Evolutionary conservation across 2,113 vertebrate genomes (phyloP).

Genomic region (Hippocampus zosterae): DNA sequence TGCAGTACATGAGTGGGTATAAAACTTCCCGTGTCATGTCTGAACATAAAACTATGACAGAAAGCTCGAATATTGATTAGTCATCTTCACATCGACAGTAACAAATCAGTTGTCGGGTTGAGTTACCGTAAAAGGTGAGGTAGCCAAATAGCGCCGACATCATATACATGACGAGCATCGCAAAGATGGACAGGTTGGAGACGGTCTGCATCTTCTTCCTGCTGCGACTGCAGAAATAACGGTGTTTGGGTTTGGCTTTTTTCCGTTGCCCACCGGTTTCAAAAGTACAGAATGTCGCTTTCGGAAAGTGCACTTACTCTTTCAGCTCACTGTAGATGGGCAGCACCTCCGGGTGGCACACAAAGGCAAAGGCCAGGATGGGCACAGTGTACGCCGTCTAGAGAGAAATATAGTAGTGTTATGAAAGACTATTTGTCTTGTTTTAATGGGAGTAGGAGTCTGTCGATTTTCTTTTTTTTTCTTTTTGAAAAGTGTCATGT

Average conservation of each 20-base stretch:
- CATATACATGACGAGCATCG: conserved; percentile 95
- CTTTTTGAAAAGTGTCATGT: too few relatives aligned
- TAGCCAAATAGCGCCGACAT: conserved; percentile 92
- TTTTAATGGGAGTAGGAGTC: neutral
- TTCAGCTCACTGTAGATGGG: conserved; percentile 99
- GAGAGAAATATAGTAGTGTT: neutral
- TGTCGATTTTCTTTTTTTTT: neutral
- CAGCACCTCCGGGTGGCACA: conserved; percentile 95
- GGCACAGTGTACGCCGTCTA: conserved; percentile 97
- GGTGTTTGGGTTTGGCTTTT: too few relatives aligned
- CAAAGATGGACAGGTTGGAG: conserved; percentile 90
- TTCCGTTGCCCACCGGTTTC: neutral
- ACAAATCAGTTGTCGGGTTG: neutral
- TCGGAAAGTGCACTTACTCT: conserved; percentile 76
- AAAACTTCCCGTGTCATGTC: neutral
- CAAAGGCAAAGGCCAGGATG: conserved; percentile 95
- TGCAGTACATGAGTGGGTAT: neutral
- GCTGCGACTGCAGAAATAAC: conserved; percentile 73
- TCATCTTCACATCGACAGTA: neutral
- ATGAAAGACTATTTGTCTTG: neutral
- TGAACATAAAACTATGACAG: neutral
- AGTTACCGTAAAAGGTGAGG: conserved; percentile 89
- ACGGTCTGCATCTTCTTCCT: conserved; percentile 89
- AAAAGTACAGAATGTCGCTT: neutral
- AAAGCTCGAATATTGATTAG: neutral